phyloP scores from a whole-genome alignment of 2,113 vertebrate species.

The Melanocharis versteri region DNA sequence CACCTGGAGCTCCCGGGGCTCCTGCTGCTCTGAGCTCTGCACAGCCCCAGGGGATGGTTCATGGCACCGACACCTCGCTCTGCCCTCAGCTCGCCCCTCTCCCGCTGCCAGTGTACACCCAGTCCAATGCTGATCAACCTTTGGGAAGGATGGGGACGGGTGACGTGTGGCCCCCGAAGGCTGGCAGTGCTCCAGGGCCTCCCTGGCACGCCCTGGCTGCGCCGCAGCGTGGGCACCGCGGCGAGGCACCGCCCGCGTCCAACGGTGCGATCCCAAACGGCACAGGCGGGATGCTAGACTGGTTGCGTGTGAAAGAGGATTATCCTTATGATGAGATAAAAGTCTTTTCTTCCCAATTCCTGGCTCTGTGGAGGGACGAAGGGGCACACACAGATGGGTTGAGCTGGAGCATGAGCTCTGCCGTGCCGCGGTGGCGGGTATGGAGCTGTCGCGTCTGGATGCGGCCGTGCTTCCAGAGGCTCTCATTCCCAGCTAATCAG shows the following conservation, averaged over 20 bases:
- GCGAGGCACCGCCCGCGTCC: fast-evolving
- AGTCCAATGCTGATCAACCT: fast-evolving
- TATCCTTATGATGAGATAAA: not conserved
- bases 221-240: fast-evolving
- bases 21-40: not conserved
- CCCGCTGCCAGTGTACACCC: fast-evolving
- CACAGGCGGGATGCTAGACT: fast-evolving
- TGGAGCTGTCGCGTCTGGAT: not conserved
- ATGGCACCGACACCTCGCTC: fast-evolving
- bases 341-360: not conserved
- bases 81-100: not conserved
- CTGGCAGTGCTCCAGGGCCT: fast-evolving
- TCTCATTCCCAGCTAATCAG: not conserved
- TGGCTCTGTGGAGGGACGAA: not conserved
- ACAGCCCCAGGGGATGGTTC: not conserved
- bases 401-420: no score
- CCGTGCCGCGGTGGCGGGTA: fast-evolving
- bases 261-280: fast-evolving
- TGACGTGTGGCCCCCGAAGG: fast-evolving
- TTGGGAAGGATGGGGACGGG: not conserved
- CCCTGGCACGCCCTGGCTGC: fast-evolving
- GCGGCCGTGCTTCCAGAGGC: not conserved
- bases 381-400: not conserved
- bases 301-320: not conserved
- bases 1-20: fast-evolving